Evolutionary conservation across 64 coral and sea anemone genomes (phyloP).

Genomic region (Stichodactyla helianthus): DNA sequence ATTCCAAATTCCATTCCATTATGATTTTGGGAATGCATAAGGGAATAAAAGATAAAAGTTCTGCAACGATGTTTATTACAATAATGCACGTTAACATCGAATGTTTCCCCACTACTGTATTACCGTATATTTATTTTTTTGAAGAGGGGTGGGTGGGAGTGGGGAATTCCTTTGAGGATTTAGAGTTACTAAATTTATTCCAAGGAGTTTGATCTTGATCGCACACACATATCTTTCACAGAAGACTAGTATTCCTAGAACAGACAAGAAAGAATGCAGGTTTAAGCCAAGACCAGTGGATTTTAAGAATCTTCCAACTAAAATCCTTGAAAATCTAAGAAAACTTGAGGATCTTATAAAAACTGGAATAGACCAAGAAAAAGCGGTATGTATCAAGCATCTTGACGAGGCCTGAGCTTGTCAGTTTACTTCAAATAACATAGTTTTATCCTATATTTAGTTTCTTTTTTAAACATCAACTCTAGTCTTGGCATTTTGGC

Average conservation of each 20-base stretch:
- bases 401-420: not conserved
- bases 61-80: too few species aligned
- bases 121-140: too few species aligned
- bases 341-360: not conserved
- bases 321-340: not conserved
- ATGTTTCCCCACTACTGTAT: too few species aligned
- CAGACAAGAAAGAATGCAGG: not conserved
- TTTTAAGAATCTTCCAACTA: not conserved
- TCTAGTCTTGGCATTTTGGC: not conserved
- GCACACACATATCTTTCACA: not conserved
- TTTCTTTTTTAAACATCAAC: not conserved
- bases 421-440: not conserved
- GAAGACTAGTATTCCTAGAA: not conserved
- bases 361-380: not conserved
- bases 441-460: not conserved
- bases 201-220: too few species aligned
- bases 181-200: too few species aligned
- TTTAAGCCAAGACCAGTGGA: conserved; percentile 11
- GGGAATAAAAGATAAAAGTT: too few species aligned
- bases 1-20: too few species aligned
- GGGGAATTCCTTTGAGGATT: too few species aligned
- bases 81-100: too few species aligned
- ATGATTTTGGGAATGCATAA: too few species aligned
- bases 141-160: too few species aligned
- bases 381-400: conserved; percentile 8